Evolutionary conservation across 2,888 invertebrate genomes (phyloP).

Genomic region (Macrosiphum euphorbiae): DNA sequence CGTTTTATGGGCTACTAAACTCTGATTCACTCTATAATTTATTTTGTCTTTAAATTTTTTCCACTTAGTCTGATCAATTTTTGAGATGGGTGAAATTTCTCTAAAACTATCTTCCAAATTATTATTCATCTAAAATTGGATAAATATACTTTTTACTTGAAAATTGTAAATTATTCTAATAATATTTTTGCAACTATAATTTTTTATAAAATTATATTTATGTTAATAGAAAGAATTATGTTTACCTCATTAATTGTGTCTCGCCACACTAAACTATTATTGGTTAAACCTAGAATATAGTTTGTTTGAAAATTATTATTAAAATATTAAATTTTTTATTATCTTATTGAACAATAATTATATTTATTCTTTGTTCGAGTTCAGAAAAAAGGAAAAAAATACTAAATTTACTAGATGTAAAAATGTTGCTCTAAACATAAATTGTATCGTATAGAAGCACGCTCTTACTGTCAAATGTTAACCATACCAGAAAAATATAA

Average conservation of each 20-base stretch:
- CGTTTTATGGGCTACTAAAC: constrained; percentile 48
- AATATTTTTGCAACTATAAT: background rate
- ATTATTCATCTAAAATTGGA: constrained; percentile 47
- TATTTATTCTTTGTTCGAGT: background rate
- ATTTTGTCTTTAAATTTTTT: constrained; percentile 36
- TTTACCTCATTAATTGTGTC: constrained; percentile 51
- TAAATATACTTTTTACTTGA: background rate
- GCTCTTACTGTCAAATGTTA: background rate
- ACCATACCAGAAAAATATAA: background rate
- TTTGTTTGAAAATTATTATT: background rate
- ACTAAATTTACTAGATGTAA: background rate
- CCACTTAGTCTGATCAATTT: constrained; percentile 27
- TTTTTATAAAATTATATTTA: background rate
- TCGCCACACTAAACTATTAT: constrained; percentile 54
- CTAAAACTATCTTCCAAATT: constrained; percentile 47
- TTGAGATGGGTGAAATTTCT: constrained; percentile 29
- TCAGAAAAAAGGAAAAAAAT: background rate
- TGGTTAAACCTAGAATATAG: constrained; percentile 19
- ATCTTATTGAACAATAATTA: background rate
- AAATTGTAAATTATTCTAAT: background rate
- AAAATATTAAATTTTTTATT: background rate
- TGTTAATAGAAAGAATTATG: background rate
- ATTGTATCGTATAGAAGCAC: background rate
- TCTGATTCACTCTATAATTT: constrained; percentile 17
- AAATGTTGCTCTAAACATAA: background rate